phyloP scores from a whole-genome alignment of 2,797 vertebrate genomes.

The Poecilia picta region DNA sequence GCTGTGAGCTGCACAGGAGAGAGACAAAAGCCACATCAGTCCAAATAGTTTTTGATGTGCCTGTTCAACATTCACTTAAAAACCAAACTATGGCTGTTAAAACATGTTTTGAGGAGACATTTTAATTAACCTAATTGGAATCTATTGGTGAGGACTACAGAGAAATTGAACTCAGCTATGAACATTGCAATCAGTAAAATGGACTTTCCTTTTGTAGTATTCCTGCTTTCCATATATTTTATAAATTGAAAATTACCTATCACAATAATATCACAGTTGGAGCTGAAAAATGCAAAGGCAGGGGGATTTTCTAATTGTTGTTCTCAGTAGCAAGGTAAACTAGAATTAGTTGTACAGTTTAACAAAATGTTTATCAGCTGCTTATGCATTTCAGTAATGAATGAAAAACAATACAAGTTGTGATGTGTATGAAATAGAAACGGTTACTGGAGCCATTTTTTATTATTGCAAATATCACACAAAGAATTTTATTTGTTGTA shows the following conservation, averaged over 20 bases:
- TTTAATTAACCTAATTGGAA: not conserved
- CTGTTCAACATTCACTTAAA: no score
- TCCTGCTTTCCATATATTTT: not conserved
- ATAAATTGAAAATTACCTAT: not conserved
- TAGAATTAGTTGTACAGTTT: not conserved
- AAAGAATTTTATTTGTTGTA: not conserved
- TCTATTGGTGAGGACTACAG: not conserved
- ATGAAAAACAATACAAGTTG: not conserved
- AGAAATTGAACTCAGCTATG: not conserved
- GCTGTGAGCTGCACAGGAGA: not conserved
- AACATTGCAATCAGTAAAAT: not conserved
- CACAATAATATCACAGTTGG: not conserved
- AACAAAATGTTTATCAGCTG: not conserved
- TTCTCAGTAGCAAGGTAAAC: not conserved
- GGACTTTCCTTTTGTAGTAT: not conserved
- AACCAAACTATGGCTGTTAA: not conserved
- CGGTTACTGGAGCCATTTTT: not conserved
- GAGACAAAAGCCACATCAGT: not conserved
- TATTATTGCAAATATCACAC: not conserved
- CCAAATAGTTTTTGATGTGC: no score
- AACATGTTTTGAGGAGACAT: not conserved
- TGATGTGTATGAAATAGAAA: not conserved
- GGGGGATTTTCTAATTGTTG: not conserved
- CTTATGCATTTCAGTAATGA: not conserved
- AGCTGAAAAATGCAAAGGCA: not conserved